A percentile compares a stretch with the other conserved stretches of the same genome.
Evolutionary conservation across 2,888 invertebrate genomes (phyloP).

Genomic region (Boloria selene): DNA sequence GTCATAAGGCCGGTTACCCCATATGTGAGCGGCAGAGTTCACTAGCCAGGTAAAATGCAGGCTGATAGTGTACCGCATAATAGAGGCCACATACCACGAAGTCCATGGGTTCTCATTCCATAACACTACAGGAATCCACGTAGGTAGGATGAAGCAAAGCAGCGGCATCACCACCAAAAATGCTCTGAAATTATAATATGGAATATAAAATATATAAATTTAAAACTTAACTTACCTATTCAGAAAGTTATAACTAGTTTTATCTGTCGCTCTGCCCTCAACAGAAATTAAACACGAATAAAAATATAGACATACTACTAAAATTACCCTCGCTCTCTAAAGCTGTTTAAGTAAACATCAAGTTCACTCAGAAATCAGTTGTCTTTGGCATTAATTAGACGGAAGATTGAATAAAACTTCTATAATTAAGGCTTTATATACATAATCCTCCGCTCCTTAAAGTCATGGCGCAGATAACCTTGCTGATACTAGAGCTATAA

Average conservation of each 20-base stretch:
- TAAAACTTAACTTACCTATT: neutral
- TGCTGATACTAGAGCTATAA: too few species aligned
- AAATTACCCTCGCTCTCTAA: too few species aligned
- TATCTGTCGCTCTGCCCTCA: neutral
- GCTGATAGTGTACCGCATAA: conserved; percentile 89
- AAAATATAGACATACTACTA: too few species aligned
- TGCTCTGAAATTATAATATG: conserved; percentile 77
- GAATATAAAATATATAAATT: neutral
- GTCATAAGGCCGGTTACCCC: conserved; percentile 95
- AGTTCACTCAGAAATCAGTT: too few species aligned
- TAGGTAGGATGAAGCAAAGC: conserved; percentile 90
- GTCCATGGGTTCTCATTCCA: conserved; percentile 89
- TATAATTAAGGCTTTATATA: too few species aligned
- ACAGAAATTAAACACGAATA: too few species aligned
- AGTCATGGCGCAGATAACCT: too few species aligned
- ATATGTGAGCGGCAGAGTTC: conserved; percentile 96
- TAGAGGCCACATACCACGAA: conserved; percentile 89
- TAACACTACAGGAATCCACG: conserved; percentile 87
- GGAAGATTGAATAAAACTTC: too few species aligned
- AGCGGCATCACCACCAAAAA: conserved; percentile 90
- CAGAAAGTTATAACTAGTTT: neutral
- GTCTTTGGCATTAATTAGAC: too few species aligned
- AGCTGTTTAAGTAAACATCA: too few species aligned
- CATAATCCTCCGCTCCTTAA: too few species aligned
- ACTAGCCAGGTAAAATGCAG: conserved; percentile 96